Evolutionary conservation across 1,140 invertebrate species (phyloP).

Genomic region (Bombyx mori): ASM3026992v2 NC_085107.1:1700501-1701000

Average conservation of each 20-base stretch:
- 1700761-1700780: constrained; percentile 8
- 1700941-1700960: constrained; percentile 18
- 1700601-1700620: too few relatives aligned
- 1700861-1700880: constrained; percentile 25
- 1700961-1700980: constrained; percentile 24
- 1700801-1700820: constrained; percentile 31
- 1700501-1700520: too few relatives aligned
- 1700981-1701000: constrained; percentile 30
- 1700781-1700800: constrained; percentile 20
- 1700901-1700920: constrained; percentile 32
- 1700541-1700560: too few relatives aligned
- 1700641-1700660: constrained; percentile 31
- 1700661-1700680: constrained; percentile 25
- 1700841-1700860: constrained; percentile 13
- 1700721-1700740: constrained; percentile 20
- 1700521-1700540: neutral
- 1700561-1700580: too few relatives aligned
- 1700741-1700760: constrained; percentile 17
- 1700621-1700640: constrained; percentile 16
- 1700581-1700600: too few relatives aligned
- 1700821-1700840: constrained; percentile 22
- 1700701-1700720: constrained; percentile 7
- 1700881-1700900: constrained; percentile 36
- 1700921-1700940: constrained; percentile 26
- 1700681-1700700: neutral